phyloP scores from a whole-genome alignment of 2,113 vertebrate species.

The Paratilapia polleni region DNA sequence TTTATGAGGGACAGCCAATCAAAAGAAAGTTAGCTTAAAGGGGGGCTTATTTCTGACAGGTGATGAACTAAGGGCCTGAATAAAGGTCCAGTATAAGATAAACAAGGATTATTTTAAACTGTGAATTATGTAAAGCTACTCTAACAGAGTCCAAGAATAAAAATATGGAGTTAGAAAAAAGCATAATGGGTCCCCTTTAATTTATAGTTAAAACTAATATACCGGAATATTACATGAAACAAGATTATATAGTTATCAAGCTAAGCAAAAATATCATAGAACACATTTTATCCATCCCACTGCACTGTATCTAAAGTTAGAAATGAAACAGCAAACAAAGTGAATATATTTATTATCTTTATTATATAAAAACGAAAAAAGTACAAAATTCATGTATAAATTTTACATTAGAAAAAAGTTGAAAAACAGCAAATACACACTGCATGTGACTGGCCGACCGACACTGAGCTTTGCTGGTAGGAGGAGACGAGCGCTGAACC shows the following conservation, averaged over 20 bases:
- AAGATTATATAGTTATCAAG: too few species aligned
- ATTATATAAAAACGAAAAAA: constrained; percentile 77
- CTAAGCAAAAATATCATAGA: neutral
- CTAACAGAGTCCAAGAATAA: neutral
- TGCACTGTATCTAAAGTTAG: rapidly evolving
- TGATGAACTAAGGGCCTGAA: neutral
- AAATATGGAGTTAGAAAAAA: neutral
- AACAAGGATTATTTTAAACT: neutral
- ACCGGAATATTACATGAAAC: too few species aligned
- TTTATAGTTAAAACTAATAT: too few species aligned
- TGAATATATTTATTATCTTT: constrained; percentile 63
- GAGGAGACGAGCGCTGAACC: constrained; percentile 32
- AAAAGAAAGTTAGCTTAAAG: too few species aligned
- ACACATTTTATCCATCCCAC: neutral
- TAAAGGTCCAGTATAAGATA: neutral
- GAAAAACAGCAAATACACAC: constrained; percentile 72
- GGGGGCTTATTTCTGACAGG: neutral
- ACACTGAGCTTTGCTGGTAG: constrained; percentile 30
- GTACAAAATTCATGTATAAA: constrained; percentile 80
- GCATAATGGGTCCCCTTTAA: neutral
- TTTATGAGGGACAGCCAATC: too few species aligned
- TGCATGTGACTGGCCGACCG: constrained; percentile 69
- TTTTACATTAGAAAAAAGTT: constrained; percentile 71
- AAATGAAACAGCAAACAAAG: constrained; percentile 10
- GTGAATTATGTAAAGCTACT: neutral